Evolutionary conservation across 2,113 vertebrate genomes (phyloP).

Genomic region (Pitta sordida): DNA sequence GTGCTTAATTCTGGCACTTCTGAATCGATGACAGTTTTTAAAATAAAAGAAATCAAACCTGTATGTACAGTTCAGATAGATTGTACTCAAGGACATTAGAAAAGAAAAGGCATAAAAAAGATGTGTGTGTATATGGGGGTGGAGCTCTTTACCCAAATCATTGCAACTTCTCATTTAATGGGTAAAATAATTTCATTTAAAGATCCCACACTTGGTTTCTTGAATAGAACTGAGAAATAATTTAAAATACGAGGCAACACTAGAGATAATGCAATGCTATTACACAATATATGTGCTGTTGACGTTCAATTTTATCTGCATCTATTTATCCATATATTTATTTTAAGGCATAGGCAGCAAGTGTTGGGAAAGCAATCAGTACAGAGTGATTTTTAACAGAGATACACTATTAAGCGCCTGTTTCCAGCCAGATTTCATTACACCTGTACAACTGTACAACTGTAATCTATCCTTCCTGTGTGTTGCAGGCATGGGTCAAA

Average conservation of each 20-base stretch:
- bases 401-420: not conserved
- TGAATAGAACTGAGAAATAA: not conserved
- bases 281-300: not conserved
- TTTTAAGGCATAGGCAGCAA: not conserved
- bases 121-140: not conserved
- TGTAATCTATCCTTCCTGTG: not conserved
- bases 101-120: not conserved
- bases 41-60: not conserved
- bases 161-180: not conserved
- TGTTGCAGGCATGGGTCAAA: not conserved
- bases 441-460: not conserved
- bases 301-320: not conserved
- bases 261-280: not conserved
- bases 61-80: not conserved
- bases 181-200: not conserved
- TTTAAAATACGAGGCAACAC: not conserved
- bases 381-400: not conserved
- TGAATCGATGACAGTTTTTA: not conserved
- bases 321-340: not conserved
- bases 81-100: not conserved
- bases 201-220: not conserved
- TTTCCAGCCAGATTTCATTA: not conserved
- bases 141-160: not conserved
- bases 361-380: not conserved
- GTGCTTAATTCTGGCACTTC: slow-evolving; percentile 34